Evolutionary conservation across 1,140 invertebrate genomes (phyloP).

Genomic region (Drosophila littoralis): DNA sequence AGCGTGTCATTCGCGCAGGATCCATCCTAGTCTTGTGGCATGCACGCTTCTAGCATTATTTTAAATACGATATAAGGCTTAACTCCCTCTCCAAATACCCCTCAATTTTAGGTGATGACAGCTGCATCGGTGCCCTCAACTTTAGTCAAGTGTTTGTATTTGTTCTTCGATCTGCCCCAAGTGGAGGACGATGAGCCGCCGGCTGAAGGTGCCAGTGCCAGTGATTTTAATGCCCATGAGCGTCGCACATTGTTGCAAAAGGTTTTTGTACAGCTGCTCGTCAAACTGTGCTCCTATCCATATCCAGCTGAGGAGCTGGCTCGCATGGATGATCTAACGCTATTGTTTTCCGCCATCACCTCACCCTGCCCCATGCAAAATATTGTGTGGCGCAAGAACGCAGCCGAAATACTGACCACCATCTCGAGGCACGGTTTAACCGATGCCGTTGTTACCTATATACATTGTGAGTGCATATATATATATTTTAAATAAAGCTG

Average conservation of each 20-base stretch:
- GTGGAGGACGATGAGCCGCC: constrained; percentile 89
- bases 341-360: constrained; percentile 98
- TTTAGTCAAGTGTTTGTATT: constrained; percentile 98
- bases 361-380: constrained; percentile 97
- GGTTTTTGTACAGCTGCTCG: constrained; percentile 98
- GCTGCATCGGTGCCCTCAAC: constrained; percentile 97
- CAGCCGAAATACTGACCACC: constrained; percentile 95
- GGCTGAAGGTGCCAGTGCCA: constrained; percentile 84
- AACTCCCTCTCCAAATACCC: neutral
- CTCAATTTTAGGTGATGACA: constrained; percentile 92
- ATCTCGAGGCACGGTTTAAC: constrained; percentile 97
- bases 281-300: constrained; percentile 95
- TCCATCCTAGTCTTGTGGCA: too few species aligned
- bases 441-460: constrained; percentile 96
- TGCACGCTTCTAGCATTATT: too few species aligned
- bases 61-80: too few species aligned
- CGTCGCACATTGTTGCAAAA: constrained; percentile 96
- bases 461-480: constrained; percentile 92
- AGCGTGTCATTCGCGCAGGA: too few species aligned
- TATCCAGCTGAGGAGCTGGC: constrained; percentile 98
- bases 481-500: neutral
- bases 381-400: constrained; percentile 97
- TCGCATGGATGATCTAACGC: constrained; percentile 96
- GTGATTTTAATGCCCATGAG: constrained; percentile 96
- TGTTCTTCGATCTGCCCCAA: constrained; percentile 99